Conservation (phyloP, 2,888 invertebrate genomes). For the Plusia festucae region DNA sequence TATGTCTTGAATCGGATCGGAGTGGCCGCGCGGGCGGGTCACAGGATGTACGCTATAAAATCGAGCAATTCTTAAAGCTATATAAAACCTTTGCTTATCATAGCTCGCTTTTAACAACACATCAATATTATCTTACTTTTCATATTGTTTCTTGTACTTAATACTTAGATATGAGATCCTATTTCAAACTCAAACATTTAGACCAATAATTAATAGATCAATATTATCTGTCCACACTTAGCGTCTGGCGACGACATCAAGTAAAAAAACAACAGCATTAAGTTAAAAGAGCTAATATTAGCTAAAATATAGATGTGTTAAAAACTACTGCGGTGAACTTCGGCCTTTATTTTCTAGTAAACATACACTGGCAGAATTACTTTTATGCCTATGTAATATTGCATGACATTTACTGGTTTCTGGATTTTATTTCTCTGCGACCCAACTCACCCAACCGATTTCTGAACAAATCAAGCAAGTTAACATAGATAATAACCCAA, state of each 20-base stretch:
- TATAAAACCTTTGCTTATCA: neutral
- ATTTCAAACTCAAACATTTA: no score
- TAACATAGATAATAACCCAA: neutral
- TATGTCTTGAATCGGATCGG: neutral
- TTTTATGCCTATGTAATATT: neutral
- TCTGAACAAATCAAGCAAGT: neutral
- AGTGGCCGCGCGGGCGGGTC: neutral
- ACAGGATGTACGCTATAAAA: slow-evolving; percentile 3
- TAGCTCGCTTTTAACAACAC: neutral
- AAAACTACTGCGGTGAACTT: no score
- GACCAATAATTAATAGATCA: no score
- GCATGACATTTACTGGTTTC: neutral
- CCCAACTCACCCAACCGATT: neutral
- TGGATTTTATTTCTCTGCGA: neutral
- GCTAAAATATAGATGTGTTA: no score
- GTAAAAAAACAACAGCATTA: no score
- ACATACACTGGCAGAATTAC: neutral
- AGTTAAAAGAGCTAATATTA: no score
- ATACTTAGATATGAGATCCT: no score
- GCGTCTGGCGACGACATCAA: no score
- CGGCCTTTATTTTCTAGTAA: neutral
- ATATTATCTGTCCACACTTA: no score
- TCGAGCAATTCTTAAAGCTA: neutral
- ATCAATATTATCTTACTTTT: no score
- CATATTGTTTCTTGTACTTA: no score